Conservation (phyloP, 2,888 invertebrate species). For the Phengaris alcon region DNA sequence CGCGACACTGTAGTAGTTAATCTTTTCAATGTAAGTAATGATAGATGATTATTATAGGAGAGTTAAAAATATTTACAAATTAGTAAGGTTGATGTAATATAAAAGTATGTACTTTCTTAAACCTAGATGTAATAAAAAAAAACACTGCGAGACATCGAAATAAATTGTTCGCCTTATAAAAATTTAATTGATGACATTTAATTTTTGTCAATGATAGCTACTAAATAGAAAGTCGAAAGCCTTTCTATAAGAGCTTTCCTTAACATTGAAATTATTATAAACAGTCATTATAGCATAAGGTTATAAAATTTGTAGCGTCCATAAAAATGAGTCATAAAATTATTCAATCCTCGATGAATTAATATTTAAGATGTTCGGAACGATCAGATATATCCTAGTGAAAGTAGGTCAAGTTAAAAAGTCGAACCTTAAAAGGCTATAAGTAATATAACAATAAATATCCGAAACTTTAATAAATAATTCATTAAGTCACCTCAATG, state of each 20-base stretch:
- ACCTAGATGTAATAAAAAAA: too few species aligned
- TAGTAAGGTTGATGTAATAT: too few species aligned
- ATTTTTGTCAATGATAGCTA: not conserved
- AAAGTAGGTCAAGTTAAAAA: slow-evolving; percentile 53
- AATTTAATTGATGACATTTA: not conserved
- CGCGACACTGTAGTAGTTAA: not conserved
- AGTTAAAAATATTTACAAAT: not conserved
- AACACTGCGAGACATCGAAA: not conserved
- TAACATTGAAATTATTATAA: slow-evolving; percentile 8
- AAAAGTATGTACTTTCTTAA: too few species aligned
- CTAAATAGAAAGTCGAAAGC: slow-evolving; percentile 19
- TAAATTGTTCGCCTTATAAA: not conserved
- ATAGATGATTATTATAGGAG: not conserved
- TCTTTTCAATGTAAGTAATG: not conserved
- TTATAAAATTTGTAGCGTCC: slow-evolving; percentile 21
- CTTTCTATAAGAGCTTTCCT: slow-evolving; percentile 15
- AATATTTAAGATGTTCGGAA: slow-evolving; percentile 11
- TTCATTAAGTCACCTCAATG: not conserved
- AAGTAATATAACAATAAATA: slow-evolving; percentile 30
- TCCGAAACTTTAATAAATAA: slow-evolving; percentile 12
- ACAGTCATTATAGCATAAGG: slow-evolving; percentile 1
- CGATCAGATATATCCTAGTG: slow-evolving; percentile 43
- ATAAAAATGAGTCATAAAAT: slow-evolving; percentile 25
- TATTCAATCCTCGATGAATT: slow-evolving; percentile 29
- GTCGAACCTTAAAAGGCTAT: slow-evolving; percentile 39